Evolutionary conservation across 2,888 invertebrate genomes (phyloP).

Genomic region (Bellardia pandia): DNA sequence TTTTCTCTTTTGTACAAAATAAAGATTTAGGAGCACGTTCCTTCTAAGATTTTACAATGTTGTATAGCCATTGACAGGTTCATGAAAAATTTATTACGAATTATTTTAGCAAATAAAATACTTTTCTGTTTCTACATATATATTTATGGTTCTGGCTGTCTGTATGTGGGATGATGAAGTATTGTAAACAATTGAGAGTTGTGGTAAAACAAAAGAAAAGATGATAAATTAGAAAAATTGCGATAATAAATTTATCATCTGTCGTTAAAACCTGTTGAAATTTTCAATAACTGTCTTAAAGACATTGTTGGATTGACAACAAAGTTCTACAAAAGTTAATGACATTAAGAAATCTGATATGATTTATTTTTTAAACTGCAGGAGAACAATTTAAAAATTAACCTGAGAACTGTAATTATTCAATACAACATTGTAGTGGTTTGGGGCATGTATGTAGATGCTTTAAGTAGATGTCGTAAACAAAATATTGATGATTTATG

Average conservation of each 20-base stretch:
- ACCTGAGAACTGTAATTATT: no score
- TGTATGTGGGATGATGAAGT: slow-evolving; percentile 40
- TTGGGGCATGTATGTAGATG: no score
- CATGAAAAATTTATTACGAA: slow-evolving; percentile 76
- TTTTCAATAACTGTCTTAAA: neutral
- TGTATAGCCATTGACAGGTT: slow-evolving; percentile 70
- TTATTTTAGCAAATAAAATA: slow-evolving; percentile 68
- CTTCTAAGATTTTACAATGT: slow-evolving; percentile 56
- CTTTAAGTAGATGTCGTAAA: no score
- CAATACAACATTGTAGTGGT: no score
- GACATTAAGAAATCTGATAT: no score
- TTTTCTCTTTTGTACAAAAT: neutral
- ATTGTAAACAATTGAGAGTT: neutral
- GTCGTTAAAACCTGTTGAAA: neutral
- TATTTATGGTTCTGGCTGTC: slow-evolving; percentile 28
- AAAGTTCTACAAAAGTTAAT: no score
- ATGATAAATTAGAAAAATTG: neutral
- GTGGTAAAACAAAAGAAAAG: neutral
- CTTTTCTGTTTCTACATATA: neutral
- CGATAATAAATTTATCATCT: neutral
- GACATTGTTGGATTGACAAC: no score
- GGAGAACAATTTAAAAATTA: no score
- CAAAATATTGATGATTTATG: no score
- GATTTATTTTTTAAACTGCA: no score
- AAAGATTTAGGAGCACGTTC: slow-evolving; percentile 50